These are phyloP conservation scores for Luscinia megarhynchos DNA, from an alignment of 2,797 vertebrate genomes.

Conservation along the genomic window DNA sequence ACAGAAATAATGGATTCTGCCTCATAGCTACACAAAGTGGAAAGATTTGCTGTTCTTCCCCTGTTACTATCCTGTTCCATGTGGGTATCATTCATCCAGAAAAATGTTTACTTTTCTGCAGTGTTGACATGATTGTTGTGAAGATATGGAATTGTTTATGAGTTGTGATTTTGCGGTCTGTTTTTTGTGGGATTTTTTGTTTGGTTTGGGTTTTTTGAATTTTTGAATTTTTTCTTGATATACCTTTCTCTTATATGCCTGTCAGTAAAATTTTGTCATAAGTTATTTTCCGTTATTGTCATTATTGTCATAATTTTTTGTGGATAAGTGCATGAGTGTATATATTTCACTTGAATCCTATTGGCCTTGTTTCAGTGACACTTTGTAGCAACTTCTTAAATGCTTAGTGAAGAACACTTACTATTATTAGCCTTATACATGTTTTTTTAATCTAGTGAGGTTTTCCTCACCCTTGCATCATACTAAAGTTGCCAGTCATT, in stretches of 20 bases:
- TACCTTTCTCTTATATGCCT: not conserved
- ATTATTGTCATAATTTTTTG: not conserved
- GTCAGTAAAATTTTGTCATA: not conserved
- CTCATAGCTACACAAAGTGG: not conserved
- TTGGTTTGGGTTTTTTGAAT: not conserved
- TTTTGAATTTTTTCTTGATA: not conserved
- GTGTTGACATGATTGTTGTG: not conserved
- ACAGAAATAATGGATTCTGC: not conserved
- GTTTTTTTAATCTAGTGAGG: not conserved
- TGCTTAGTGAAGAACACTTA: not conserved
- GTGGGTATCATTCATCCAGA: not conserved
- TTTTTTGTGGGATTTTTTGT: no score
- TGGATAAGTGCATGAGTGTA: not conserved
- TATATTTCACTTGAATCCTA: not conserved
- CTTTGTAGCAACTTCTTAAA: not conserved
- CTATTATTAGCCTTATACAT: not conserved
- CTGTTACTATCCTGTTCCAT: not conserved
- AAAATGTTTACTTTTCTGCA: not conserved
- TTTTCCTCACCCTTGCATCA: not conserved
- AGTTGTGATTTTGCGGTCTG: not conserved
- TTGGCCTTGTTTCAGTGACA: not conserved
- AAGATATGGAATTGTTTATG: not conserved
- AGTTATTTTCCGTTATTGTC: not conserved
- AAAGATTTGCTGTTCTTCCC: not conserved
- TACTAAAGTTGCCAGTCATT: not conserved